Conservation (phyloP, 2,113 vertebrate genomes). For the Corythornis cristatus region DNA sequence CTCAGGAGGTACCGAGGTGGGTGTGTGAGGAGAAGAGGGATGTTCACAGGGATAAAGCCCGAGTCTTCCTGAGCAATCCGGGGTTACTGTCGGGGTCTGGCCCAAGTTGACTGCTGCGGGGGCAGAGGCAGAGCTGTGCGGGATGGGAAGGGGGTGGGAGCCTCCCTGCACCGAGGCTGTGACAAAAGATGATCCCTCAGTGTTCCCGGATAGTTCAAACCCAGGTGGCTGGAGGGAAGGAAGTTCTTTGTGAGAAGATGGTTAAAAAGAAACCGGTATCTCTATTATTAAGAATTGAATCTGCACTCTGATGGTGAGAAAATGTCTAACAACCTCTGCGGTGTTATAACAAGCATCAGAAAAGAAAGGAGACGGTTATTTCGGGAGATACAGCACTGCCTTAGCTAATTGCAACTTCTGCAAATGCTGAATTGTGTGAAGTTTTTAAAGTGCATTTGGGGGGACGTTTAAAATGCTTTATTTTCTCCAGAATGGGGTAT, state of each 20-base stretch:
- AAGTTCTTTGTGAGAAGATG: neutral
- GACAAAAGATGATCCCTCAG: neutral
- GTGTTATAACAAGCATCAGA: neutral
- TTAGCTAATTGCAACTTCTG: slow-evolving; percentile 5
- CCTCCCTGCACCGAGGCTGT: neutral
- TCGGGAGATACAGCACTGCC: neutral
- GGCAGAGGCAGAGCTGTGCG: neutral
- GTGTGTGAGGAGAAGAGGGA: neutral
- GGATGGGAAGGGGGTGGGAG: neutral
- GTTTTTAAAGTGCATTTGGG: neutral
- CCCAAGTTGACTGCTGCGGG: neutral
- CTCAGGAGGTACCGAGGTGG: neutral
- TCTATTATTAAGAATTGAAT: neutral
- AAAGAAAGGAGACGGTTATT: slow-evolving; percentile 3
- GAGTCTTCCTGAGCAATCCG: accelerated
- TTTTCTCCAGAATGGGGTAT: slow-evolving; percentile 34
- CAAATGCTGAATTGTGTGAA: neutral
- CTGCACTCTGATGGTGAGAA: neutral
- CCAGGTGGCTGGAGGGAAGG: neutral
- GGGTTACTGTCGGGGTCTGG: neutral
- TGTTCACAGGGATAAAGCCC: neutral
- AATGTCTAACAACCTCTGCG: neutral
- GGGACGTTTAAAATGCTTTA: neutral
- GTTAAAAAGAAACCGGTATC: neutral
- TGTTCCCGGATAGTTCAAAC: neutral